These are phyloP conservation scores for Myzus persicae DNA, from an alignment of 1,140 invertebrate species.

Conservation along the genomic window DNA sequence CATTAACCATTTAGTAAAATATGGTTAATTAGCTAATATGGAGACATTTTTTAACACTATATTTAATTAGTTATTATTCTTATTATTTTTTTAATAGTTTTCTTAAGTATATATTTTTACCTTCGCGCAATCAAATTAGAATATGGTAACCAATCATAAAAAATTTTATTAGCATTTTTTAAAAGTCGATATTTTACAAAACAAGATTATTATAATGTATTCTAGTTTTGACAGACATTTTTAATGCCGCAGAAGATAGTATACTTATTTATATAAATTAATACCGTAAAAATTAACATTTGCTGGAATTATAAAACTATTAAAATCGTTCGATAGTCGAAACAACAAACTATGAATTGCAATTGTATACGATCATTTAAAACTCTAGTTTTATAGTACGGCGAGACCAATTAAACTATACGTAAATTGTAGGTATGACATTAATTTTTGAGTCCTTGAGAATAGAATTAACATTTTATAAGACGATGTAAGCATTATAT, in stretches of 20 bases:
- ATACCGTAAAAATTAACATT: not conserved
- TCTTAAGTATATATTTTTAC: not conserved
- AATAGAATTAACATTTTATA: slow-evolving; percentile 35
- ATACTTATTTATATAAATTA: not conserved
- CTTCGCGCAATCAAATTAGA: not conserved
- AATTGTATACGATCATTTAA: not conserved
- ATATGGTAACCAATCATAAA: not conserved
- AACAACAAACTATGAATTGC: not conserved
- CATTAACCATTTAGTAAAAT: not conserved
- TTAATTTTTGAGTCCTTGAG: slow-evolving; percentile 46
- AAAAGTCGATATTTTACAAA: not conserved
- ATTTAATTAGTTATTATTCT: not conserved
- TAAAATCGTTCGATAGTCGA: not conserved
- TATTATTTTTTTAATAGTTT: not conserved
- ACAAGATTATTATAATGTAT: not conserved
- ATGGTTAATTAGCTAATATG: not conserved
- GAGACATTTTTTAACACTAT: not conserved
- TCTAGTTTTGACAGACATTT: not conserved
- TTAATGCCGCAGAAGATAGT: not conserved
- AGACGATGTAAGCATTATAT: slow-evolving; percentile 7
- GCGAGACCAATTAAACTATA: not conserved
- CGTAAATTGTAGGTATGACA: slow-evolving; percentile 29
- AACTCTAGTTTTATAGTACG: not conserved
- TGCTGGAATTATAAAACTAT: not conserved
- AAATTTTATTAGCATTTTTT: not conserved